Evolutionary conservation across 2,888 invertebrate genomes (phyloP).

Genomic region (Sclerodermus sp.): DNA sequence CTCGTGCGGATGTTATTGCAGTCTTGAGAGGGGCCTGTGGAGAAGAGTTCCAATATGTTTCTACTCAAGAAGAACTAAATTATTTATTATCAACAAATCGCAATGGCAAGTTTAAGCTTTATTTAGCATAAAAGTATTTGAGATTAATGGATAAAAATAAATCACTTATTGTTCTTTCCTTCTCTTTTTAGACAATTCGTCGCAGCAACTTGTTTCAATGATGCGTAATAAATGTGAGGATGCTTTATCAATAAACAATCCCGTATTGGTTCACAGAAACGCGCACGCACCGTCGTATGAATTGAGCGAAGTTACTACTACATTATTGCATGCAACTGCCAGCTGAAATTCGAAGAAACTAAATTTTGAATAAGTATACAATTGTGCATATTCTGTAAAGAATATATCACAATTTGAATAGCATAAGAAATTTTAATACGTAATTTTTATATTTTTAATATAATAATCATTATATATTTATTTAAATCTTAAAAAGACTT

Average conservation of each 20-base stretch:
- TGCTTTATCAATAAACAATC: constrained; percentile 31
- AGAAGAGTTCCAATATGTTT: constrained; percentile 65
- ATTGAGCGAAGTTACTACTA: constrained; percentile 50
- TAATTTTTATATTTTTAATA: no score
- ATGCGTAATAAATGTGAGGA: constrained; percentile 36
- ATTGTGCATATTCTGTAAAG: no score
- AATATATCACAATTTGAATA: no score
- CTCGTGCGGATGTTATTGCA: constrained; percentile 67
- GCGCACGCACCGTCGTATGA: constrained; percentile 46
- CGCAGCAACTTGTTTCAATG: constrained; percentile 38
- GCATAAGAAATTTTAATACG: no score
- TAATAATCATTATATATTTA: no score
- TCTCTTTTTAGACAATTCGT: constrained; percentile 39
- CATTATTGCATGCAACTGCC: constrained; percentile 46
- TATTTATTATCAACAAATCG: constrained; percentile 56
- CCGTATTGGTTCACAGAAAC: constrained; percentile 45
- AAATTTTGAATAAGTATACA: no score
- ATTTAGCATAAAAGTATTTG: neutral
- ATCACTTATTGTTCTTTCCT: neutral
- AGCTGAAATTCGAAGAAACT: constrained; percentile 32
- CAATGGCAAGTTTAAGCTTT: constrained; percentile 15
- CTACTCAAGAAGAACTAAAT: constrained; percentile 65
- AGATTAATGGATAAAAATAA: neutral
- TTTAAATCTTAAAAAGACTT: no score
- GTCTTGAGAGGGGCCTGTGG: constrained; percentile 72